Conservation (phyloP, 2,113 vertebrate species). For the Dinomys branickii region DNA sequence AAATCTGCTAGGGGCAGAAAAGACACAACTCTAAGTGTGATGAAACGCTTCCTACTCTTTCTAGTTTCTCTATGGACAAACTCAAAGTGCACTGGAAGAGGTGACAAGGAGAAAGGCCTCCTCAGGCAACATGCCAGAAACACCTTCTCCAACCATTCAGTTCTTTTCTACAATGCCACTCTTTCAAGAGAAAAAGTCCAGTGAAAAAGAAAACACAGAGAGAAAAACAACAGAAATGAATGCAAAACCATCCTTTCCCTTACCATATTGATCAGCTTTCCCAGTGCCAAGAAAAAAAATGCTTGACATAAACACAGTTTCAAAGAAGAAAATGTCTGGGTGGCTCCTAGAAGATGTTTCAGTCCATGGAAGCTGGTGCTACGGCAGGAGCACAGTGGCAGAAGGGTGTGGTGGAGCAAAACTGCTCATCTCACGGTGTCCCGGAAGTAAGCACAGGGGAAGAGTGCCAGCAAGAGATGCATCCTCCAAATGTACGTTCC, state of each 20-base stretch:
- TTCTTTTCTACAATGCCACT: background rate
- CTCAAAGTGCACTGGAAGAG: background rate
- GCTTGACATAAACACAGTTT: background rate
- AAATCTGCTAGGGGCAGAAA: background rate
- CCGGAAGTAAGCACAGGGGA: background rate
- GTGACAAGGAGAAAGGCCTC: background rate
- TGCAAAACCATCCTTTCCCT: background rate
- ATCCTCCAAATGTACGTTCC: background rate
- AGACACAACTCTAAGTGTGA: background rate
- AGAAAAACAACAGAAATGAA: background rate
- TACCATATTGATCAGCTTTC: background rate
- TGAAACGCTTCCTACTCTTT: background rate
- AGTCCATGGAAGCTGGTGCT: background rate
- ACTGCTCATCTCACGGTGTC: background rate
- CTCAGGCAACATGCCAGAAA: background rate
- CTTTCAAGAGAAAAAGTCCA: background rate
- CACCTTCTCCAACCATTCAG: background rate
- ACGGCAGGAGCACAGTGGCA: background rate
- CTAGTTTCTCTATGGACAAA: background rate
- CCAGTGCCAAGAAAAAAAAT: background rate
- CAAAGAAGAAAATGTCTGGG: background rate
- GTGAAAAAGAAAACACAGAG: background rate
- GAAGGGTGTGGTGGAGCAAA: background rate
- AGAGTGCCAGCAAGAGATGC: background rate
- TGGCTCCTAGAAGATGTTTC: background rate